Evolutionary conservation across 2,888 invertebrate genomes (phyloP), one percentile per base, ranked within the genome.

Genomic region (Rosalia funebris): DNA sequence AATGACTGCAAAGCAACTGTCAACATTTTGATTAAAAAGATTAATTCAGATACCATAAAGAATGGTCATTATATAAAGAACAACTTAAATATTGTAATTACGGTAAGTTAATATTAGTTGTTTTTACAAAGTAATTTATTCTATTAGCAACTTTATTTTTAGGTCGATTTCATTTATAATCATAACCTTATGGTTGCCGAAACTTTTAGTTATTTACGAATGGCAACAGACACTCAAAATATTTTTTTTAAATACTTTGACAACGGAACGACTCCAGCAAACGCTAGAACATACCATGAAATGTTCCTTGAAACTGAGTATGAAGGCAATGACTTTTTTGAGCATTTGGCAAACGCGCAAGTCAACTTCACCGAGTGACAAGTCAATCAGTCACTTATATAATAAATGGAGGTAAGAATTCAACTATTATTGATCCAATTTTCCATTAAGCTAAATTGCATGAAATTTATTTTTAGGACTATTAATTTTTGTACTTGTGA

Each of bases 181-280:
- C 25, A 25, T 7, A 25, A 25, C 25, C 4, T 25, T 25, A 25
- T 25, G 25, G 25, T 25, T 25, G 25, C 25, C 25, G 25, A 25
- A 25, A 25, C 7, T 7, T 25, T 25, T 7, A 25, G 25, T 25
- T 25, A 25, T 25, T 25, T 25, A 25, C 25, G 25, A 3, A 25
- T 25, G 25, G 25, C 25, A 7, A 3, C 32, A 39, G 36, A 19
- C 3, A 25, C 45, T 1, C 16, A 62, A 59, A 41, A 55, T 3
- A 59, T 50, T 19, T 62, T 62, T 55, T 12, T 55, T 11, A 54
- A 59, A 62, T 62, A 62, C 20, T 62, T 62, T 50, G 50, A 59
- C 9, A 37, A 47, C 32, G 62, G 58, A 39, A 62, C 58, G 58
- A 54, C 58, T 9, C 47, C 62, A 10, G 10, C 41, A 14, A 37